These are phyloP conservation scores for Dendrocopos noguchii DNA, from an alignment of 2,113 vertebrate genomes.

Conservation along the genomic window DNA sequence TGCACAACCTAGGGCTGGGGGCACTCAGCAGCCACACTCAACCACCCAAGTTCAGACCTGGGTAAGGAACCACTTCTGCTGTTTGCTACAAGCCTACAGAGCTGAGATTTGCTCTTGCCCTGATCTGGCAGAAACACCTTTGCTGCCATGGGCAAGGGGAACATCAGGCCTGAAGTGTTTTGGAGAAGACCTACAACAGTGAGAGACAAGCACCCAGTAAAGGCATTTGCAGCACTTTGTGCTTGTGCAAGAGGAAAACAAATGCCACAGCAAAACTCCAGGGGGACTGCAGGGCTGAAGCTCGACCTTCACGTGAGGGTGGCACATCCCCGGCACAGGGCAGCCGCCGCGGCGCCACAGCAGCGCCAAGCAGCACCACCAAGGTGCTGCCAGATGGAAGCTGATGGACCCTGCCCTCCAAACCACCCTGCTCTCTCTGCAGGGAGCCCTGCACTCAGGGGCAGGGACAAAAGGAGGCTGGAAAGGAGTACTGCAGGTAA, in stretches of 20 bases:
- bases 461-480: not conserved
- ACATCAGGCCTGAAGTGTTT: not conserved
- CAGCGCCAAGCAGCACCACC: not conserved
- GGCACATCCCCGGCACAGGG: not conserved
- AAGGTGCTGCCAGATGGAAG: not conserved
- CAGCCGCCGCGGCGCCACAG: not conserved
- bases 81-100: not conserved
- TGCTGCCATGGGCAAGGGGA: not conserved
- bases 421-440: not conserved
- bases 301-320: not conserved
- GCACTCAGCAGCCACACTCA: slow-evolving; percentile 14
- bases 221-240: not conserved
- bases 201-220: not conserved
- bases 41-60: not conserved
- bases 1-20: not conserved
- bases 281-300: not conserved
- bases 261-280: not conserved
- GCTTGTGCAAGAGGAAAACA: not conserved
- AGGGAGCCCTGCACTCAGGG: not conserved
- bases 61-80: not conserved
- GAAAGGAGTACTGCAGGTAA: not conserved
- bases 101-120: not conserved
- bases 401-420: not conserved
- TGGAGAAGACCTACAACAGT: not conserved
- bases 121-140: not conserved